Conservation (phyloP, 2,888 invertebrate genomes). For the Pteria penguin region DNA sequence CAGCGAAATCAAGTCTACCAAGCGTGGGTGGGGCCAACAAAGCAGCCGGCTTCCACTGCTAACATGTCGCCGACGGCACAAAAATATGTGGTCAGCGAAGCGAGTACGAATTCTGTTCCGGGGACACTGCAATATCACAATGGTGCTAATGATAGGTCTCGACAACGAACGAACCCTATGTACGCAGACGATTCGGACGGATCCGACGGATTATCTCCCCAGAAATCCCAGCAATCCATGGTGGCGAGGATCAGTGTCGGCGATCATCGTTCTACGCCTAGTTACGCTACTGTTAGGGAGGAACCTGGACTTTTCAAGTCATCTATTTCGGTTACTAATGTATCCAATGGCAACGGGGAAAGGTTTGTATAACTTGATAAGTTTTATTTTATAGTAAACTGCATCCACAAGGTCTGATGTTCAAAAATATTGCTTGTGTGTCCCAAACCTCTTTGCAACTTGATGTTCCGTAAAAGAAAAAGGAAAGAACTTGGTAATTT, state of each 20-base stretch:
- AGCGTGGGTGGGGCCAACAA: conserved; percentile 42
- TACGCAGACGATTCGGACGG: conserved; percentile 52
- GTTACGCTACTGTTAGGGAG: neutral
- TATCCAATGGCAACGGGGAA: neutral
- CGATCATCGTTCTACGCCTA: conserved; percentile 2
- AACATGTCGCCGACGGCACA: neutral
- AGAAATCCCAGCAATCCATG: conserved; percentile 46
- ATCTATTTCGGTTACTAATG: conserved; percentile 22
- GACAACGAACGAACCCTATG: conserved; percentile 44
- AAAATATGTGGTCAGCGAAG: neutral
- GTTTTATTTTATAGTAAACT: no score
- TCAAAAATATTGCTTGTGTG: no score
- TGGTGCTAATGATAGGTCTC: conserved; percentile 29
- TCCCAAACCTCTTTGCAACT: no score
- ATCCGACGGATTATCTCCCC: conserved; percentile 55
- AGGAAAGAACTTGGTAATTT: no score
- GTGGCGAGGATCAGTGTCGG: conserved; percentile 26
- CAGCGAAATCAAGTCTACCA: conserved; percentile 36
- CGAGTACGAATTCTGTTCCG: neutral
- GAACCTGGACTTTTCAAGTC: conserved; percentile 16
- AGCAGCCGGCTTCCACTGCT: conserved; percentile 30
- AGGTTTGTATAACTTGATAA: neutral
- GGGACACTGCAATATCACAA: conserved; percentile 14
- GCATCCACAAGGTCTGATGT: no score
- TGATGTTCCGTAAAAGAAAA: no score